Percentiles rank a stretch among this genome's conserved stretches.
Evolutionary conservation across 2,113 vertebrate species (phyloP).

Genomic region (Plotosus lineatus): DNA sequence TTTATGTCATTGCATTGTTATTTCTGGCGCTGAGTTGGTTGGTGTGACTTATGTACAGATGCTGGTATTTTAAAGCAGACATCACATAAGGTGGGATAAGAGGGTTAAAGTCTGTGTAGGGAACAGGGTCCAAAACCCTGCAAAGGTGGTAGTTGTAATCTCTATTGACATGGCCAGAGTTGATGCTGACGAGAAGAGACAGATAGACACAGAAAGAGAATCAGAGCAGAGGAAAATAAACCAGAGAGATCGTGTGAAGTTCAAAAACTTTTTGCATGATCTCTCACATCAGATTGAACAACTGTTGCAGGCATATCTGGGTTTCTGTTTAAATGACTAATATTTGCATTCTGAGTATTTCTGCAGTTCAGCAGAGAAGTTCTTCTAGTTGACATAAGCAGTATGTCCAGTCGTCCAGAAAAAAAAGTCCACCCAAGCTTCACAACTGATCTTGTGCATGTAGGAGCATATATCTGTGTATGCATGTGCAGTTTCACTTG

Average conservation of each 20-base stretch:
- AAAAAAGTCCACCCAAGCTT: constrained; percentile 39
- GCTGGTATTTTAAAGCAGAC: constrained; percentile 80
- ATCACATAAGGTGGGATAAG: constrained; percentile 51
- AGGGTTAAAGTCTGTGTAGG: constrained; percentile 52
- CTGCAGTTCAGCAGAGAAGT: constrained; percentile 39
- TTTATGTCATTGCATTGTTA: constrained; percentile 65
- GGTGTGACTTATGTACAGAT: constrained; percentile 92
- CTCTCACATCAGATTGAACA: constrained; percentile 29
- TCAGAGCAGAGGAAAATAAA: constrained; percentile 36
- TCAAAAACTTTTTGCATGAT: constrained; percentile 43
- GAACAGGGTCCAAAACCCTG: constrained; percentile 60
- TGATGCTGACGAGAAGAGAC: constrained; percentile 49
- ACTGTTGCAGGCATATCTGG: constrained; percentile 40
- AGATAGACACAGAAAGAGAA: constrained; percentile 41
- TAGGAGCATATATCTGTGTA: constrained; percentile 39
- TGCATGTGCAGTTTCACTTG: constrained; percentile 63
- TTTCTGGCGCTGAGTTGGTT: constrained; percentile 62
- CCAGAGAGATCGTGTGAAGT: constrained; percentile 55
- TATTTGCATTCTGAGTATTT: constrained; percentile 49
- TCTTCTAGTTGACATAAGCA: constrained; percentile 35
- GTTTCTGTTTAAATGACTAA: constrained; percentile 38
- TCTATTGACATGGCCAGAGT: constrained; percentile 48
- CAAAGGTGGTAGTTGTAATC: constrained; percentile 46
- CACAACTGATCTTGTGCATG: constrained; percentile 39
- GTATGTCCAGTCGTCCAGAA: constrained; percentile 29